These are phyloP conservation scores for Lasioglossum baleicum DNA, from an alignment of 1,140 invertebrate genomes.

Conservation along the genomic window DNA sequence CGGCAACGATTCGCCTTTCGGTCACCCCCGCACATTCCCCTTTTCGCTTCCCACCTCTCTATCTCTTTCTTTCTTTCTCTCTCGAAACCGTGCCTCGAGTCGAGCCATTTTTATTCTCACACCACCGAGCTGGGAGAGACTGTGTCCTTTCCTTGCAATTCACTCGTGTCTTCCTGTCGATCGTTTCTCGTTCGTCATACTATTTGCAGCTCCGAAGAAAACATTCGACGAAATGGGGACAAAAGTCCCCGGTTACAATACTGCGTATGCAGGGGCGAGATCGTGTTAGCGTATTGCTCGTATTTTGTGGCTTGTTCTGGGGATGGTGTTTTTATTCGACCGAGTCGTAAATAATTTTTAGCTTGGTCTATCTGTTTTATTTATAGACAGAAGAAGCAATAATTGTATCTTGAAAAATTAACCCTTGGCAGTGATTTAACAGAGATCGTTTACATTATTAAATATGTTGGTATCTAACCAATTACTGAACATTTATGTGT, in stretches of 20 bases:
- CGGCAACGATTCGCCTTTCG: slow-evolving; percentile 57
- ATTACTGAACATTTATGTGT: too few species aligned
- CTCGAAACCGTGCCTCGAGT: slow-evolving; percentile 51
- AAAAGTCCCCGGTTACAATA: neutral
- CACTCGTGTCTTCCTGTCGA: slow-evolving; percentile 52
- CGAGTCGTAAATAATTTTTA: too few species aligned
- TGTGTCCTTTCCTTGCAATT: slow-evolving; percentile 50
- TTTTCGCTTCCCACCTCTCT: neutral
- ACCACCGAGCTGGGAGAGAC: neutral
- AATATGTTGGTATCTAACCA: too few species aligned
- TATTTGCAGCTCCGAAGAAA: slow-evolving; percentile 45
- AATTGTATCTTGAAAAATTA: too few species aligned
- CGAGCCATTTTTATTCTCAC: slow-evolving; percentile 64
- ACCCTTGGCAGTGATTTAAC: too few species aligned
- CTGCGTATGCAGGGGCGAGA: slow-evolving; percentile 4
- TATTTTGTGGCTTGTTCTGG: neutral
- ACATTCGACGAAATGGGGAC: slow-evolving; percentile 37
- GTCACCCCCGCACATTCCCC: too few species aligned
- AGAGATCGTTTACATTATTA: too few species aligned
- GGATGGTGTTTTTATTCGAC: slow-evolving; percentile 9
- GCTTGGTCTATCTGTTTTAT: too few species aligned
- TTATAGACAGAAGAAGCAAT: too few species aligned
- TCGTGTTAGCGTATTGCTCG: slow-evolving; percentile 29
- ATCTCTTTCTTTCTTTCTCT: slow-evolving; percentile 4
- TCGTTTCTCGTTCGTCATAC: slow-evolving; percentile 58